Evolutionary conservation across 2,797 vertebrate species (phyloP).

Genomic region (Telmatherina bonti): DNA sequence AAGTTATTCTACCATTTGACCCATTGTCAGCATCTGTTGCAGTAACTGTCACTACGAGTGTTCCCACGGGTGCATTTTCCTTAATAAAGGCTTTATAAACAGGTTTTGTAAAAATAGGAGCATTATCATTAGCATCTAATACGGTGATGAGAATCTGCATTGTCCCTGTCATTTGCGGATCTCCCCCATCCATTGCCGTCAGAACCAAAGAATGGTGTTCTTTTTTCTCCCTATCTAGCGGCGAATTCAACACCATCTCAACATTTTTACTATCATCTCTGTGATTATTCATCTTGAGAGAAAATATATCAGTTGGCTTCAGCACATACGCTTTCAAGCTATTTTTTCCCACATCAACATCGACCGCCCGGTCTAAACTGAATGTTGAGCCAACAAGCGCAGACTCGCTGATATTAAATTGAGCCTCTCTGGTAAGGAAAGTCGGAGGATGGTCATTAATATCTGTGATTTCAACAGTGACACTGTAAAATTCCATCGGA

Average conservation of each 20-base stretch:
- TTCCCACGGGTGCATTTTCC: conserved; percentile 9
- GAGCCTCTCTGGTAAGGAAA: neutral
- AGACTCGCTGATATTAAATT: conserved; percentile 43
- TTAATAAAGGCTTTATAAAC: conserved; percentile 17
- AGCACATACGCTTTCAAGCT: conserved; percentile 20
- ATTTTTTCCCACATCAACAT: conserved; percentile 37
- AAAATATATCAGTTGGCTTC: conserved; percentile 16
- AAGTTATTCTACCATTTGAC: conserved; percentile 20
- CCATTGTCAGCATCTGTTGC: conserved; percentile 40
- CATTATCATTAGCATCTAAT: conserved; percentile 43
- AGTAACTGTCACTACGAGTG: conserved; percentile 6
- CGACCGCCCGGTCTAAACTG: conserved; percentile 24
- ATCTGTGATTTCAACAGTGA: conserved; percentile 35
- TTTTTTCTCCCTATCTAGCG: conserved; percentile 20
- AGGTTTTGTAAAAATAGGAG: too few relatives aligned
- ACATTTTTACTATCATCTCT: conserved; percentile 12
- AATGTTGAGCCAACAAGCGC: neutral
- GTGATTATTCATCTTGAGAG: neutral
- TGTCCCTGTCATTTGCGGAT: conserved; percentile 44
- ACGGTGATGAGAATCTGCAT: conserved; percentile 32
- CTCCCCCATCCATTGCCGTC: conserved; percentile 31
- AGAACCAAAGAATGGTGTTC: conserved; percentile 8
- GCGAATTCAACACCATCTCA: conserved; percentile 30
- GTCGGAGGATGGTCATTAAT: conserved; percentile 41
- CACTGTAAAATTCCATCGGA: conserved; percentile 66